A percentile compares a stretch with the other conserved stretches of the same genome.
These are phyloP conservation scores for Anthrax anthrax DNA, from an alignment of 2,888 invertebrate species.

Conservation along the genomic window DNA sequence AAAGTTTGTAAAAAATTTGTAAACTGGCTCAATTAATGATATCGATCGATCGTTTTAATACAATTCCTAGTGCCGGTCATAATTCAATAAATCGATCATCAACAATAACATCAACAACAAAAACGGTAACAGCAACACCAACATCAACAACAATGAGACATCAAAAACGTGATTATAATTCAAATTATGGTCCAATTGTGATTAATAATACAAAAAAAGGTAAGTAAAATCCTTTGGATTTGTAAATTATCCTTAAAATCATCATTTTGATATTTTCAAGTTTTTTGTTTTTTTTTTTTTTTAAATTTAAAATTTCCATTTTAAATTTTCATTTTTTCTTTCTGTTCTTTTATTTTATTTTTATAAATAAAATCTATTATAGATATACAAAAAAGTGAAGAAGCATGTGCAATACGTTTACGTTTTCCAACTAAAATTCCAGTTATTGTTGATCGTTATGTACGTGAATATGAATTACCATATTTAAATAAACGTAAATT, in stretches of 20 bases:
- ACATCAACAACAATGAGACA: background rate
- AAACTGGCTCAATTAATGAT: no score
- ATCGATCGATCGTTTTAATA: no score
- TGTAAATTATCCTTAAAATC: background rate
- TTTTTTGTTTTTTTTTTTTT: background rate
- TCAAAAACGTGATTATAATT: constrained; percentile 10
- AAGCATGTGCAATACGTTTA: constrained; percentile 59
- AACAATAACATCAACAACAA: background rate
- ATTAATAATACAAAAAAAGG: constrained; percentile 5
- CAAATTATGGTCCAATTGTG: constrained; percentile 8
- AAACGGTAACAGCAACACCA: background rate
- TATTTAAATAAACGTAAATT: constrained; percentile 72
- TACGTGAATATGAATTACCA: constrained; percentile 63
- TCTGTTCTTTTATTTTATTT: background rate
- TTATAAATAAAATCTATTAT: background rate
- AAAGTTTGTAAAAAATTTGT: no score
- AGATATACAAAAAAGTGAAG: constrained; percentile 37
- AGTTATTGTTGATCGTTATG: constrained; percentile 70
- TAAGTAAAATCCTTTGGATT: background rate
- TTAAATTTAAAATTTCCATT: background rate
- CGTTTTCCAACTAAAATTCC: constrained; percentile 72
- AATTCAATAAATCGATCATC: background rate
- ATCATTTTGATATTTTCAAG: background rate
- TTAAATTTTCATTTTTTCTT: background rate
- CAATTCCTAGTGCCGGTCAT: background rate